A percentile compares a stretch with the other conserved stretches of the same genome.
Evolutionary conservation across 1,140 invertebrate genomes (phyloP).

Genomic region (Xylocopa sonorina): DNA sequence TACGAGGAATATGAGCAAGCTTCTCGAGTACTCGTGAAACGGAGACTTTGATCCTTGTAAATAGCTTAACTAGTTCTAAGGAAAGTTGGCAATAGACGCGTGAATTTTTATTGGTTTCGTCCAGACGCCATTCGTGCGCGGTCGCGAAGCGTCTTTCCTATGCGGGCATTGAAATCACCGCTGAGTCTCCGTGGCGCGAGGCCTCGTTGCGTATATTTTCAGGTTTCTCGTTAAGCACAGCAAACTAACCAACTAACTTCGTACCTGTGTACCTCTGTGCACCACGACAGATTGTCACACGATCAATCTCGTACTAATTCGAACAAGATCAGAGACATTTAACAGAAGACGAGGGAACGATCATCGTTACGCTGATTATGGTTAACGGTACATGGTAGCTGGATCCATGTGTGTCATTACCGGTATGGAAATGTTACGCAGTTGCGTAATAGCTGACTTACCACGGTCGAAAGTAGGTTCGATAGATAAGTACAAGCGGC

Average conservation of each 20-base stretch:
- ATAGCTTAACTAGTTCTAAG: background rate
- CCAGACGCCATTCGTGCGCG: no score
- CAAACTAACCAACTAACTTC: background rate
- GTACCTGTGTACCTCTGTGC: background rate
- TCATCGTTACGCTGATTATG: background rate
- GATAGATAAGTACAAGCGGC: background rate
- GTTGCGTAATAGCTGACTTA: background rate
- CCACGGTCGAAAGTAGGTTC: background rate
- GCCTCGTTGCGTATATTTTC: background rate
- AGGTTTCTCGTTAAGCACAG: background rate
- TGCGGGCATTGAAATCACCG: background rate
- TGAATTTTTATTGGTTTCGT: background rate
- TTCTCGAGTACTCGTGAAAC: background rate
- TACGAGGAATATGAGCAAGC: background rate
- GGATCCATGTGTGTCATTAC: background rate
- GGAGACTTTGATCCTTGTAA: background rate
- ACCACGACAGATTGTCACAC: background rate
- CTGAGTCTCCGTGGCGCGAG: background rate
- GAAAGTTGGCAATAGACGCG: background rate
- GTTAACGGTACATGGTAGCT: constrained; percentile 31
- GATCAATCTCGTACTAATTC: background rate
- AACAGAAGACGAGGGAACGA: background rate
- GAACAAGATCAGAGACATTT: background rate
- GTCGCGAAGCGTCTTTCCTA: background rate
- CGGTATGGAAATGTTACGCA: background rate